Percentiles rank a stretch among this genome's conserved stretches.
Conservation (phyloP, 1,140 invertebrate genomes). For the Drosophila ficusphila region DNA sequence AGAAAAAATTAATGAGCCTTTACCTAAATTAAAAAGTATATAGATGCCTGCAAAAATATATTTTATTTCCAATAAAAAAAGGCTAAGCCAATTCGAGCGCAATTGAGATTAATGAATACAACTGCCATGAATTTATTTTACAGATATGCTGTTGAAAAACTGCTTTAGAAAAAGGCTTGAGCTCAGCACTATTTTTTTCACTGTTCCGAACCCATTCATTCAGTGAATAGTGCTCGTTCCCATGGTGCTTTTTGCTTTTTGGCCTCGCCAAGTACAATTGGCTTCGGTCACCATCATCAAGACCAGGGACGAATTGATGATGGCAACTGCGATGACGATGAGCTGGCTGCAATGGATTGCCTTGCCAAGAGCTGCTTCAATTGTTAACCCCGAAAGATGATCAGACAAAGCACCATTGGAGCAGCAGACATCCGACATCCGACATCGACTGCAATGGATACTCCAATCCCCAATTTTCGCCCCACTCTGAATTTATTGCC, state of each 20-base stretch:
- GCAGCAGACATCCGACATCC: not conserved
- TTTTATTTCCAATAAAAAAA: too few species aligned
- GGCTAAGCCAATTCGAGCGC: too few species aligned
- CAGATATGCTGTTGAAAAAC: not conserved
- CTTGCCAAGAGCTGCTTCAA: conserved; percentile 36
- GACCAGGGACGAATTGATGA: conserved; percentile 44
- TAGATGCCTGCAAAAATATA: too few species aligned
- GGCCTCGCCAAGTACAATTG: conserved; percentile 46
- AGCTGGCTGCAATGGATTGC: conserved; percentile 40
- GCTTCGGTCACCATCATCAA: conserved; percentile 36
- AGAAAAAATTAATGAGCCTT: too few species aligned
- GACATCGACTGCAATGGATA: conserved; percentile 13
- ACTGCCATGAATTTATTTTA: too few species aligned
- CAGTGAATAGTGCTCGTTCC: conserved; percentile 10
- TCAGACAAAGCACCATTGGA: conserved; percentile 8
- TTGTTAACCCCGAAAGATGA: conserved; percentile 33
- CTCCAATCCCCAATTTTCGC: not conserved
- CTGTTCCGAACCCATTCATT: conserved; percentile 13
- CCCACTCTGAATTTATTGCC: conserved; percentile 59
- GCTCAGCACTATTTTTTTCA: conserved; percentile 1
- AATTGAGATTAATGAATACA: too few species aligned
- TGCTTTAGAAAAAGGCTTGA: not conserved
- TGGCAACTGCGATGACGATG: conserved; percentile 18
- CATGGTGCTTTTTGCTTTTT: conserved; percentile 14
- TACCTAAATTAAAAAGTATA: too few species aligned